phyloP scores from a whole-genome alignment of 1,140 invertebrate species.

The Bombus superbus region DNA sequence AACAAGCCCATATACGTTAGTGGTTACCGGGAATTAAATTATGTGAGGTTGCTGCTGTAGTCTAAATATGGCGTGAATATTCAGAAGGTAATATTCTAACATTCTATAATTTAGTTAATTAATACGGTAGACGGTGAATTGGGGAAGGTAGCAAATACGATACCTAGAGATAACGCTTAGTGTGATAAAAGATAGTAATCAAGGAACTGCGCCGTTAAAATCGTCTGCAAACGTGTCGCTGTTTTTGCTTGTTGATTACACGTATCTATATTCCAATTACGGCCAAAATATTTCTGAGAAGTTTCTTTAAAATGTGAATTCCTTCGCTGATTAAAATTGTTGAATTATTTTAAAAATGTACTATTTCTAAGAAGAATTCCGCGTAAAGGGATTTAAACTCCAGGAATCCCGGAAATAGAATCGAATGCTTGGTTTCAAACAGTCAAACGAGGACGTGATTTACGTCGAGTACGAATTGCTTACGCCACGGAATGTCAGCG shows the following conservation, averaged over 20 bases:
- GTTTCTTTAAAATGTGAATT: not conserved
- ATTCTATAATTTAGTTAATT: not conserved
- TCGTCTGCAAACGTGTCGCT: not conserved
- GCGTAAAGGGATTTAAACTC: not conserved
- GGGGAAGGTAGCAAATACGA: not conserved
- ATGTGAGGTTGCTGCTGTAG: not conserved
- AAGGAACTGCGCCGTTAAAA: not conserved
- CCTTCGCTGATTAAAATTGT: not conserved
- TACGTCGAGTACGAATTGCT: constrained; percentile 32
- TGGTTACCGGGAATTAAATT: not conserved
- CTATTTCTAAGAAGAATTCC: not conserved
- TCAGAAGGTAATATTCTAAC: not conserved
- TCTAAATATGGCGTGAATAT: not conserved
- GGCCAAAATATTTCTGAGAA: too few relatives aligned
- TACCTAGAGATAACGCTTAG: not conserved
- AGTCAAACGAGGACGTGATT: constrained; percentile 33
- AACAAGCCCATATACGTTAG: not conserved
- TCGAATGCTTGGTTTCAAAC: too few relatives aligned
- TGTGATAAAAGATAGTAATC: constrained; percentile 1
- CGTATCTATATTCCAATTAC: not conserved
- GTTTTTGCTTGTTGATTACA: not conserved
- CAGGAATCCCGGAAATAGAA: not conserved
- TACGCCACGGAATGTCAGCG: constrained; percentile 1
- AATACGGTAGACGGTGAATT: not conserved
- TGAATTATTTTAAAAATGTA: not conserved